Percentiles rank a stretch among this genome's conserved stretches.
These are phyloP conservation scores for Criorhina ranunculi DNA, from an alignment of 2,888 invertebrate species.

Conservation along the genomic window DNA sequence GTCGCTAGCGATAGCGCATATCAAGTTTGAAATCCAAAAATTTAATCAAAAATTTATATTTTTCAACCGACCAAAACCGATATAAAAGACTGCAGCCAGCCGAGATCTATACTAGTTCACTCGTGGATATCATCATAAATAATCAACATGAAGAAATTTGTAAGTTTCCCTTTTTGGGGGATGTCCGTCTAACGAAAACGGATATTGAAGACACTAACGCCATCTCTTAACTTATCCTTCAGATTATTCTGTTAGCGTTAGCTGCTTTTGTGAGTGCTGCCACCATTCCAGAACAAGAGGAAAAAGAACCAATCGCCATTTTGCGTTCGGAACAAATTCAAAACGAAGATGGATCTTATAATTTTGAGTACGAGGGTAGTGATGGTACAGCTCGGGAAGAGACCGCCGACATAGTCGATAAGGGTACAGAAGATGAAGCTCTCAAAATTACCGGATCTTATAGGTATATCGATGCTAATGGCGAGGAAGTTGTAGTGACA, in stretches of 20 bases:
- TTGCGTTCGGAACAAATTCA: conserved; percentile 80
- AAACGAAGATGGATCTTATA: conserved; percentile 80
- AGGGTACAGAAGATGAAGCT: conserved; percentile 80
- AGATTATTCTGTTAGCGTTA: conserved; percentile 63
- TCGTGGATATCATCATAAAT: conserved; percentile 38
- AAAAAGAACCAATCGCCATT: conserved; percentile 79
- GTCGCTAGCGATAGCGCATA: background rate
- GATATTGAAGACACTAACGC: background rate
- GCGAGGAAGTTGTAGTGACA: conserved; percentile 81
- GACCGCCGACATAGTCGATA: conserved; percentile 78
- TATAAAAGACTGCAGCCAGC: conserved; percentile 61
- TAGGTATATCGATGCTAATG: conserved; percentile 81
- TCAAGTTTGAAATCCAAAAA: background rate
- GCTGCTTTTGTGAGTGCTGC: conserved; percentile 46
- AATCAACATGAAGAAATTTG: conserved; percentile 60
- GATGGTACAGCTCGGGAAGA: conserved; percentile 82
- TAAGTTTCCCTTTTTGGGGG: conserved; percentile 29
- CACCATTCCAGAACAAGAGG: conserved; percentile 17
- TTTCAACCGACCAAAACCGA: background rate
- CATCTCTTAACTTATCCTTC: background rate
- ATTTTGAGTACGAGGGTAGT: conserved; percentile 78
- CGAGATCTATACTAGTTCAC: conserved; percentile 30
- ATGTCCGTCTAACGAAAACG: background rate
- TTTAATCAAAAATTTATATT: background rate
- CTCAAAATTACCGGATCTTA: conserved; percentile 82